Evolutionary conservation across 2,888 invertebrate species (phyloP).

Genomic region (Macaria liturata): DNA sequence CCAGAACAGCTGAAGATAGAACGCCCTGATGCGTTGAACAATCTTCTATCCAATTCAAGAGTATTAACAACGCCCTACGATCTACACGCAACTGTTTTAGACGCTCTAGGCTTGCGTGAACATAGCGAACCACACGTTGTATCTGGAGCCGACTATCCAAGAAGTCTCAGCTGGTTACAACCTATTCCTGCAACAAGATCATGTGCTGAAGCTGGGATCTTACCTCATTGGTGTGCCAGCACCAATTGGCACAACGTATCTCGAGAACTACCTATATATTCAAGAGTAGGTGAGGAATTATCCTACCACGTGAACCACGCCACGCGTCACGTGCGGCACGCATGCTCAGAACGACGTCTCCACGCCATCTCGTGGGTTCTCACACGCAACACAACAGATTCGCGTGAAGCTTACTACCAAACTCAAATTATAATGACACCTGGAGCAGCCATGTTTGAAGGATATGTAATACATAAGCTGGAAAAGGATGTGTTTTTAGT

Average conservation of each 20-base stretch:
- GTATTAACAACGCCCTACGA: conserved; percentile 95
- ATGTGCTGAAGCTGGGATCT: conserved; percentile 45
- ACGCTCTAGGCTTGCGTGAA: conserved; percentile 81
- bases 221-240: conserved; percentile 51
- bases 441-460: conserved; percentile 29
- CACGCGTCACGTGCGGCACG: conserved; percentile 35
- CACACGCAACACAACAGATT: conserved; percentile 17
- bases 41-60: conserved; percentile 85
- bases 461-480: conserved; percentile 23
- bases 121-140: conserved; percentile 61
- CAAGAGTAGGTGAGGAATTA: conserved; percentile 26
- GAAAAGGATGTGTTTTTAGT: conserved; percentile 20
- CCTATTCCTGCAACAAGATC: conserved; percentile 53
- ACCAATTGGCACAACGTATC: conserved; percentile 37
- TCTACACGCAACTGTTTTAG: conserved; percentile 86
- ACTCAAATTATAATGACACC: conserved; percentile 32
- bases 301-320: conserved; percentile 37
- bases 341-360: conserved; percentile 34
- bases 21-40: conserved; percentile 84
- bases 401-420: conserved; percentile 37
- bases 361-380: conserved; percentile 38
- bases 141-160: conserved; percentile 74
- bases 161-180: conserved; percentile 85
- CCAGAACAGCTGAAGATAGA: conserved; percentile 86
- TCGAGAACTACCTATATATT: conserved; percentile 25